Evolutionary conservation across 2,888 invertebrate species (phyloP), one percentile per base, ranked within the genome.

Genomic region (Aelia acuminata): DNA sequence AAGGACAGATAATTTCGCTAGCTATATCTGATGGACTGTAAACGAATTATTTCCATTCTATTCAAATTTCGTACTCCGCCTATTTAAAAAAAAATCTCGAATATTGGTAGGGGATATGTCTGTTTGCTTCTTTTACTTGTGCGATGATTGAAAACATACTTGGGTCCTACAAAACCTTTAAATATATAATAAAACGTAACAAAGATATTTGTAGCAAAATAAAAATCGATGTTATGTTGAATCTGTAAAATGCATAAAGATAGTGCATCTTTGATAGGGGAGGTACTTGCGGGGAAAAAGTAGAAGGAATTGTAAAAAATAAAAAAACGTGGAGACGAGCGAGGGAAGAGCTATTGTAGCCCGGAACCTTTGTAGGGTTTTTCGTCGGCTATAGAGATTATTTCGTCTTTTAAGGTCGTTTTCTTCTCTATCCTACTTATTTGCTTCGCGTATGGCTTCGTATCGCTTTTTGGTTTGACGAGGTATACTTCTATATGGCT

Each of bases 281-380:
- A 80, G 43, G 43, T n/a, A 43, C 80, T 47, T n/a, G n/a, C 1
- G 43, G 43, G n/a, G n/a, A 39, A 75, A 50, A 80, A 80, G 43
- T 15, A 80, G n/a, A 80, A 43, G 43, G 43, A 43, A 80, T 43
- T 35, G 39, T 75, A 75, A 75, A 75, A 80, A 43, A 43, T 43
- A 43, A 43, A 43, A 80, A 35, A 75, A 13, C n/a, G n/a, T n/a
- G 80, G 13, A 31, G 63, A 35, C 22, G 35, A 35, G 35, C 18
- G 7, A n/a, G 63, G 35, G 31, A 70, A 80, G 43, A 43, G 43
- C 43, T 22, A 80, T 80, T 80, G 80, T 80, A 3, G 43, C 80
- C 39, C 39, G 43, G 80, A n/a, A 80, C 22, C 80, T 47, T 80
- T 80, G 80, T 43, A 80, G n/a, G 80, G 80, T 80, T 80, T 80